These are phyloP conservation scores for Anastrepha ludens DNA, from an alignment of 1,140 invertebrate genomes.

Conservation along the genomic window DNA sequence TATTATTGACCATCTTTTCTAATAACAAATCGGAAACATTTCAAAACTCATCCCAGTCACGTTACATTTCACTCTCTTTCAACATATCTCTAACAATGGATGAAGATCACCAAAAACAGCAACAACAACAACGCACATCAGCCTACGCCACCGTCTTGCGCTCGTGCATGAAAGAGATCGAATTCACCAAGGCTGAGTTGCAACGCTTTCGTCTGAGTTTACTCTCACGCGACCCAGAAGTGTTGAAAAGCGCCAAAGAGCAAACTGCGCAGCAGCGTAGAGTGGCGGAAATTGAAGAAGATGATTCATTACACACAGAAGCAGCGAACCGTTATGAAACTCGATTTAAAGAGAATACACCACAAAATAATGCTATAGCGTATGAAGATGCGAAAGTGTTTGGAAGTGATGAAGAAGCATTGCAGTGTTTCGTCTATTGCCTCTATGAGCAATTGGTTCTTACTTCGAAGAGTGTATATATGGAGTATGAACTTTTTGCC, in stretches of 20 bases:
- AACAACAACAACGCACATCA: neutral
- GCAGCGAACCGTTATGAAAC: neutral
- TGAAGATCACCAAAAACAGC: neutral
- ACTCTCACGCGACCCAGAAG: neutral
- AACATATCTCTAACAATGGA: constrained; percentile 15
- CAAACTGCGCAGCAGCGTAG: neutral
- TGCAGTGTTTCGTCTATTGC: constrained; percentile 54
- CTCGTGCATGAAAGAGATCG: constrained; percentile 37
- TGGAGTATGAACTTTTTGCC: constrained; percentile 14
- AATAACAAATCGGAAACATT: no score
- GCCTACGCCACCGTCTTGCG: neutral
- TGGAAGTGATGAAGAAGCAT: neutral
- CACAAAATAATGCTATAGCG: neutral
- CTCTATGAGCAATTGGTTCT: constrained; percentile 42
- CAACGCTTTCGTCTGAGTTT: constrained; percentile 10
- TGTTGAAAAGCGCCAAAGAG: neutral
- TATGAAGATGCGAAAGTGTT: neutral
- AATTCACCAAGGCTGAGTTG: constrained; percentile 33
- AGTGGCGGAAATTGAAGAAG: neutral
- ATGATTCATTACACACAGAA: neutral
- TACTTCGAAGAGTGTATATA: neutral
- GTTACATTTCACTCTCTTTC: neutral
- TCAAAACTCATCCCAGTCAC: neutral
- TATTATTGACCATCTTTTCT: neutral
- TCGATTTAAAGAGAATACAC: neutral